Conservation (phyloP, 2,888 invertebrate genomes). For the Conomelus anceps region DNA sequence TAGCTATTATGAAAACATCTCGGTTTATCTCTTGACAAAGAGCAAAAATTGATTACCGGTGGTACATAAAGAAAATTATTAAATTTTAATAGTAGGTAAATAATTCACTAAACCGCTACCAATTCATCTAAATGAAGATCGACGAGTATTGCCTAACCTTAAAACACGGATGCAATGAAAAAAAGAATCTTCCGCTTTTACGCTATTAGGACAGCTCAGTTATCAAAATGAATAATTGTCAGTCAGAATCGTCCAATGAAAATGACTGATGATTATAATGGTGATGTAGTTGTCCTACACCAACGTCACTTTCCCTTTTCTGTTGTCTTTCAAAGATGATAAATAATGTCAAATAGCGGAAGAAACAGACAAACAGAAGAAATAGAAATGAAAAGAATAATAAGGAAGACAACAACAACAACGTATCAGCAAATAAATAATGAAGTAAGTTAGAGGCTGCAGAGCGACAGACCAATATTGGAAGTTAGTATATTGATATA, state of each 20-base stretch:
- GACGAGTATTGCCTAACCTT: background rate
- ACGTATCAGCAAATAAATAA: background rate
- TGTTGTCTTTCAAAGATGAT: background rate
- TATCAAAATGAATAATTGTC: background rate
- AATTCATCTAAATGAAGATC: background rate
- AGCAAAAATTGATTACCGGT: background rate
- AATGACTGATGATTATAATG: background rate
- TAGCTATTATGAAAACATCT: background rate
- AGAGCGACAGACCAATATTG: background rate
- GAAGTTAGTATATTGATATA: background rate
- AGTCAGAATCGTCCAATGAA: background rate
- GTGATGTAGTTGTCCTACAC: too few relatives aligned
- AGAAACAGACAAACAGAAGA: background rate
- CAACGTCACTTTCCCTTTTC: background rate
- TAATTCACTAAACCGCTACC: background rate
- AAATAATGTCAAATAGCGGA: background rate
- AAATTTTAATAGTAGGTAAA: background rate
- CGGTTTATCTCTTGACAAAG: background rate
- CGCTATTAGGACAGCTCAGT: background rate
- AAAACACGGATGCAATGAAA: background rate
- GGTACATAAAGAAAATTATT: background rate
- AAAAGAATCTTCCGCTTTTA: background rate
- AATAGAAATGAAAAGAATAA: background rate
- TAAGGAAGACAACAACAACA: background rate
- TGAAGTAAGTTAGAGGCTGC: too few relatives aligned